Base-by-base conservation (phyloP, 2,797 vertebrate species). In the Leptatherina wallacei region DNA sequence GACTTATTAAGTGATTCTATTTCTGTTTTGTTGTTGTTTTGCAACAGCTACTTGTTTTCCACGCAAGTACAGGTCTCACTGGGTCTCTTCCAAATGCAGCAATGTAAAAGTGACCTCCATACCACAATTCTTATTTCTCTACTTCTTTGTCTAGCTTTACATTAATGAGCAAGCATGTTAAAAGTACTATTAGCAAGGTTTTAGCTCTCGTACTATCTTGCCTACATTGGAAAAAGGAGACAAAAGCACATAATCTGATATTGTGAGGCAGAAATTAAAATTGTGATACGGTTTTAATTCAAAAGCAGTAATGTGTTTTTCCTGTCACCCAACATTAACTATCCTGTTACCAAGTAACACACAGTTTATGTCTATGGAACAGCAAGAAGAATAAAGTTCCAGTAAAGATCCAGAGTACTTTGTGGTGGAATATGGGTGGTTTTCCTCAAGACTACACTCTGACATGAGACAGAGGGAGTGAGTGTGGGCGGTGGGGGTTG, bases 371-470 rank as follows among this genome's bases (percentile, higher is more conserved):
- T 82, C 81, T 81, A 63, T 90, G 92, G 89, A 95, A 90, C 88
- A 83, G 78, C 83, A 77, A 92, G 71, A 62, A 47, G 86, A 56
- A 69, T 71, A 71, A 75, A 86, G 89, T 90, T 89, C 82, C 90
- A 86, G 55, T 66, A 84, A 84, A 81, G 72, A 79, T 84, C 64
- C 83, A 85, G 61, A 75, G 69, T 38, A 74, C 63, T 82, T 60
- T 71, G 77, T 79, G 68, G 75, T 80, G 82, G 83, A 90, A 77
- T 82, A 84, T 83, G 93, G 89, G 93, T 95, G 93, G 90, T 93
- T 93, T 94, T 93, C 93, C 83, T 93, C 91, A 89, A 93, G 89
- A 84, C 90, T 84, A 89, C 89, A 90, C 55, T 87, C 89, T 95
- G 95, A 94, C 94, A 85, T 81, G 78, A 84, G 85, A 73, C 69